Base-by-base conservation (phyloP, 30 jellyfish, hydroid and myxozoan genomes). In the Pelagia noctiluca region DNA sequence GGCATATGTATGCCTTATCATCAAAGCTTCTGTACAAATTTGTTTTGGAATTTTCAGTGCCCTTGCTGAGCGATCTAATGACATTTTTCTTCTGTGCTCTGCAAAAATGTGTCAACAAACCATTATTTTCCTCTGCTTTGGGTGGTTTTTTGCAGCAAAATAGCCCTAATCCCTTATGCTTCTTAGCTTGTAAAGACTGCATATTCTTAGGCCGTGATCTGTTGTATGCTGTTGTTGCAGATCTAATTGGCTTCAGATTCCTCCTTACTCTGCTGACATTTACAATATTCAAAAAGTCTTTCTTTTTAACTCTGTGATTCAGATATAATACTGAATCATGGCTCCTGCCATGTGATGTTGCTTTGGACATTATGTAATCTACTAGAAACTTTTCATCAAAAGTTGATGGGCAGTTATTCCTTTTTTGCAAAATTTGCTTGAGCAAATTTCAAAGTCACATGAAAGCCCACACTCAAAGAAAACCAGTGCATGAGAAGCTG, bases 61-160 rank as follows among this genome's bases (percentile, higher is more conserved):
- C 23, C 11, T 24, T 24, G 21, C 19, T 5, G 8, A 22, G 72
- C 5, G 72, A 5, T n/a, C 34, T 22, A 4, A 60, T n/a, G 23
- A 60, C 21, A 24, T 60, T 60, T 24, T 26, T 60, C 21, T 60
- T 60, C 23, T n/a, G 34, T 22, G 72, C 72, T 22, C 72, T 22
- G 30, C 34, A 26, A n/a, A n/a, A 60, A 26, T 60, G 72, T 5
- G 23, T n/a, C 8, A 60, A n/a, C 23, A 60, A 22, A 60, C 21
- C 21, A n/a, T 60, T 24, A n/a, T 70, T 31, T 30, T 70, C 82
- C 35, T 70, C 67, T 2, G 67, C 67, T 36, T 70, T 70, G 3
- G 82, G 82, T 18, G 82, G 82, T 42, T 70, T 42, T 70, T 70
- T 70, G 31, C 24, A 34, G 35, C 82, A 70, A 18, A 70, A 13